phyloP scores from a whole-genome alignment of 2,113 vertebrate species.

The Natator depressus region DNA sequence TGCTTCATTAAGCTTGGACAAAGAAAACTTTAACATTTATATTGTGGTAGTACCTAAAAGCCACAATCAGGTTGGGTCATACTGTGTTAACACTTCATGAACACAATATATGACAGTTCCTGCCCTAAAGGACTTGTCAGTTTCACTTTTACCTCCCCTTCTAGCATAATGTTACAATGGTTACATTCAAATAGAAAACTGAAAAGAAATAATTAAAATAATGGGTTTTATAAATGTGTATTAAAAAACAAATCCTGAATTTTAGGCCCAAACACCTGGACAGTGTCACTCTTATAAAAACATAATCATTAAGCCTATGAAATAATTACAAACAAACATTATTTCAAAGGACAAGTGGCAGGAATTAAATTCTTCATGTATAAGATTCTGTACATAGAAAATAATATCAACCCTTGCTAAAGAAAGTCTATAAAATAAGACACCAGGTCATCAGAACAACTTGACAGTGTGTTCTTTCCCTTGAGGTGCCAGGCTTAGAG shows the following conservation, averaged over 20 bases:
- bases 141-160: not conserved
- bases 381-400: not conserved
- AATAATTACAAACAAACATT: not conserved
- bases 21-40: not conserved
- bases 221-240: not conserved
- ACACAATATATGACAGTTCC: not conserved
- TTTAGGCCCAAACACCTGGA: not conserved
- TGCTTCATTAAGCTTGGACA: not conserved
- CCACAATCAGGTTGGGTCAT: not conserved
- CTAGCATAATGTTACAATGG: not conserved
- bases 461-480: not conserved
- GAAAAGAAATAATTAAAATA: not conserved
- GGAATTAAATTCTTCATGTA: not conserved
- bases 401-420: not conserved
- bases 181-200: not conserved
- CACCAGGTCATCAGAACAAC: not conserved
- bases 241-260: not conserved
- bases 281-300: not conserved
- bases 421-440: not conserved
- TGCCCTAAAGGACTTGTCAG: not conserved
- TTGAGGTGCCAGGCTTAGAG: not conserved
- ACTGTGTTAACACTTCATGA: not conserved
- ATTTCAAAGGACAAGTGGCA: not conserved
- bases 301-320: not conserved
- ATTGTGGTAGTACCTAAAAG: not conserved